Percentiles rank a stretch among this genome's conserved stretches.
phyloP scores from a whole-genome alignment of 2,888 invertebrate species.

The Apotomis turbidana region DNA sequence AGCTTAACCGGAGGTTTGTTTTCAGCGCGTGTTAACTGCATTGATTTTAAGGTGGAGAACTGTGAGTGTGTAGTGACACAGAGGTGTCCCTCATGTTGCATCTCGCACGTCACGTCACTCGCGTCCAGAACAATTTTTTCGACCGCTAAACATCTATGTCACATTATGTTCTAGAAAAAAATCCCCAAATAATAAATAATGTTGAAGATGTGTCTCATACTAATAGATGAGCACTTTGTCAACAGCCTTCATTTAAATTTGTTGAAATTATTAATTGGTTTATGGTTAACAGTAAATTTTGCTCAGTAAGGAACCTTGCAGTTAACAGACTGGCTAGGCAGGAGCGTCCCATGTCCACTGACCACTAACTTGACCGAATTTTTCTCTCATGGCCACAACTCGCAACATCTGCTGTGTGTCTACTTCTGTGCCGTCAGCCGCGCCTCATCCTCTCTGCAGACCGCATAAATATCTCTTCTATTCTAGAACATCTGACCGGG shows the following conservation, averaged over 20 bases:
- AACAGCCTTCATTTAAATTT: neutral
- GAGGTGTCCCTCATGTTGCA: conserved; percentile 78
- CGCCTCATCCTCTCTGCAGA: conserved; percentile 20
- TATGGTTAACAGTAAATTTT: neutral
- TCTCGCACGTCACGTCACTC: conserved; percentile 72
- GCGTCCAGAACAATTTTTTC: conserved; percentile 68
- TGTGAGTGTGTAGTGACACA: conserved; percentile 82
- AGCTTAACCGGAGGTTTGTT: conserved; percentile 80
- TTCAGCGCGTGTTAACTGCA: conserved; percentile 85
- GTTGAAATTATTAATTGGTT: neutral
- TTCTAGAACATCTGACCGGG: conserved; percentile 39
- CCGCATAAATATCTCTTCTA: conserved; percentile 29
- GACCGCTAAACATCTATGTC: conserved; percentile 29
- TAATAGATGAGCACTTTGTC: conserved; percentile 2
- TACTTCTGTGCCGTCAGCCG: conserved; percentile 29
- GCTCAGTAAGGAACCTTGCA: conserved; percentile 11
- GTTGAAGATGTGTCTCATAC: conserved; percentile 5
- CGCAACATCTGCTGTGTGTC: conserved; percentile 13
- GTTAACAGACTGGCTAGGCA: conserved; percentile 20
- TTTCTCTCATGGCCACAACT: conserved; percentile 9
- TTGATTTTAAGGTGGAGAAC: conserved; percentile 85
- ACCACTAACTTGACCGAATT: conserved; percentile 6
- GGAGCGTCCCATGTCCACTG: conserved; percentile 9
- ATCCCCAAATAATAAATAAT: neutral
- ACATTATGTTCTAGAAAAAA: conserved; percentile 36